phyloP scores from a whole-genome alignment of 2,888 invertebrate genomes.

The Gnatocerus cornutus region DNA sequence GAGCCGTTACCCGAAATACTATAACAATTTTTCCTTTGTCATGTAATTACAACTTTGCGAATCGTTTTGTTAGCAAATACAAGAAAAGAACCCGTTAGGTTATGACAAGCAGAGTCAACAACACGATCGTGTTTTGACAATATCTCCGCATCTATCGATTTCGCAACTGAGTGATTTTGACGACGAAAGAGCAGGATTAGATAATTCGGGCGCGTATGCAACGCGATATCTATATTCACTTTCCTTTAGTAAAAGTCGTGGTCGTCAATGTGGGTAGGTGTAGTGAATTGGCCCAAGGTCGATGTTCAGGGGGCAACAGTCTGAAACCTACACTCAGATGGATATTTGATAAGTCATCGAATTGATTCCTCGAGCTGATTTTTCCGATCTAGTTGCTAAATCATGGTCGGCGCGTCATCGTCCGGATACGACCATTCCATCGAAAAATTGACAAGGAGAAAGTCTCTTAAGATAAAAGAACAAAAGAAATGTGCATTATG shows the following conservation, averaged over 20 bases:
- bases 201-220: conserved; percentile 43
- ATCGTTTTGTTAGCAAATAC: conserved; percentile 22
- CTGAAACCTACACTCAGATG: conserved; percentile 51
- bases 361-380: conserved; percentile 29
- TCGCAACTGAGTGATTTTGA: not conserved
- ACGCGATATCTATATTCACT: conserved; percentile 52
- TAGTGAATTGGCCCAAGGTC: conserved; percentile 62
- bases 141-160: conserved; percentile 8
- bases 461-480: conserved; percentile 26
- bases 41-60: conserved; percentile 23
- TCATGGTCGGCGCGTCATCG: conserved; percentile 18
- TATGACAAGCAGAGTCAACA: conserved; percentile 12
- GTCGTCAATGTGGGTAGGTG: conserved; percentile 57
- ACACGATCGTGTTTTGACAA: conserved; percentile 10
- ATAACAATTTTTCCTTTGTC: conserved; percentile 23
- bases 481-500: conserved; percentile 30
- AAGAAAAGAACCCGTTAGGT: conserved; percentile 29
- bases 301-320: conserved; percentile 59
- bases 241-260: conserved; percentile 58
- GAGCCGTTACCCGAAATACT: conserved; percentile 9
- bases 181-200: conserved; percentile 5
- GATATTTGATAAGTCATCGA: conserved; percentile 48
- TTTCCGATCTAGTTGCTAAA: conserved; percentile 27
- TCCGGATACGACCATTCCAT: conserved; percentile 14
- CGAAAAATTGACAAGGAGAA: conserved; percentile 33